phyloP scores from a whole-genome alignment of 2,888 invertebrate genomes.

The Serripes groenlandicus region DNA sequence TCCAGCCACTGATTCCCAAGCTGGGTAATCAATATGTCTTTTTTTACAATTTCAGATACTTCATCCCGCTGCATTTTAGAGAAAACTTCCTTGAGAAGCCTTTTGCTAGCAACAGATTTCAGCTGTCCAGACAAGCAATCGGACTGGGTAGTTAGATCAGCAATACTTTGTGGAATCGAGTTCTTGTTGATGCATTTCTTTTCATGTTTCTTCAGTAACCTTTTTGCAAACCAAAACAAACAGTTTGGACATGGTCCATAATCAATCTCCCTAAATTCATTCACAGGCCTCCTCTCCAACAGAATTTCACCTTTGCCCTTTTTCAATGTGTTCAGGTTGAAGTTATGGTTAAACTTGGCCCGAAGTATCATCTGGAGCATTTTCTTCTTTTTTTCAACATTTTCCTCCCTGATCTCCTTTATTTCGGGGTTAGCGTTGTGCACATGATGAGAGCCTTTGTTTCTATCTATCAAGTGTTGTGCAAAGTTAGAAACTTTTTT shows the following conservation, averaged over 20 bases:
- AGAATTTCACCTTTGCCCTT: conserved; percentile 43
- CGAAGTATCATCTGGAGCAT: background rate
- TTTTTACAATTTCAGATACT: conserved; percentile 21
- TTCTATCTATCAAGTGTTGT: background rate
- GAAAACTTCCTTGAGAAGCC: conserved; percentile 38
- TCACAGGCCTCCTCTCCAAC: conserved; percentile 22
- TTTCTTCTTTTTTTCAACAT: background rate
- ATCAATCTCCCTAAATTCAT: background rate
- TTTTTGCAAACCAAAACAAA: conserved; percentile 40
- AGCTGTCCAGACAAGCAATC: conserved; percentile 5
- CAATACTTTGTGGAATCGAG: background rate
- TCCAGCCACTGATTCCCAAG: conserved; percentile 54
- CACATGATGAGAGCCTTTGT: background rate
- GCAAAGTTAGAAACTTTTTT: background rate
- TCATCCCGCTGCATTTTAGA: conserved; percentile 34
- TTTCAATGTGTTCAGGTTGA: conserved; percentile 23
- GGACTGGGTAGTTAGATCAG: conserved; percentile 28
- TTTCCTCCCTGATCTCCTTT: conserved; percentile 8
- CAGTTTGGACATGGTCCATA: conserved; percentile 54
- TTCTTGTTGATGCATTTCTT: background rate
- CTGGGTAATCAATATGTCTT: conserved; percentile 34
- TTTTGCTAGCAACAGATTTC: conserved; percentile 1
- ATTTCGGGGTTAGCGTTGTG: conserved; percentile 25
- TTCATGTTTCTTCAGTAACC: conserved; percentile 37
- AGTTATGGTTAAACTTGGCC: conserved; percentile 30